Percentiles rank a stretch among this genome's conserved stretches.
Evolutionary conservation across 2,888 invertebrate species (phyloP).

Genomic region (Chloroclysta siterata): DNA sequence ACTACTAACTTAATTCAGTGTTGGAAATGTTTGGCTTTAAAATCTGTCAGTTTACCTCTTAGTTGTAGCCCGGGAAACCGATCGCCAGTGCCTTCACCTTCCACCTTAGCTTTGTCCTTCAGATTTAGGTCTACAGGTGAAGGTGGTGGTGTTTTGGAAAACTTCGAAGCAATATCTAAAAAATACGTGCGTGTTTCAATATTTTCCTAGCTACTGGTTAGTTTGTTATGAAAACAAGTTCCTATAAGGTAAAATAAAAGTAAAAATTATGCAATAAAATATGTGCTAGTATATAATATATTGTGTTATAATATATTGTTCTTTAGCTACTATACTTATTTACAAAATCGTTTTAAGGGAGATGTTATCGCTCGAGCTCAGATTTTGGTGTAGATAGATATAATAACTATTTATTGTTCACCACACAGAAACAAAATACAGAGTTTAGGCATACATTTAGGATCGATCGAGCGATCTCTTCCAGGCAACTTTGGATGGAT

Average conservation of each 20-base stretch:
- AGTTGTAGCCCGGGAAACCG: conserved; percentile 77
- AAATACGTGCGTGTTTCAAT: conserved; percentile 28
- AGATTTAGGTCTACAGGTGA: conserved; percentile 88
- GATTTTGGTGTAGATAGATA: too few relatives aligned
- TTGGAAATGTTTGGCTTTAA: not conserved
- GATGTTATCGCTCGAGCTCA: too few relatives aligned
- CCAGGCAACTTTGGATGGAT: too few relatives aligned
- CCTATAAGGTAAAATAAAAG: not conserved
- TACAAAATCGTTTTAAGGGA: too few relatives aligned
- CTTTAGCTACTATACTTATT: too few relatives aligned
- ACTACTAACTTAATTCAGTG: not conserved
- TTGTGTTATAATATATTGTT: too few relatives aligned
- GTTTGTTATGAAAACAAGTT: not conserved
- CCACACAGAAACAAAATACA: too few relatives aligned
- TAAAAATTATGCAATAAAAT: not conserved
- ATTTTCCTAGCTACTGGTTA: conserved; percentile 5
- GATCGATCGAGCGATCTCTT: too few relatives aligned
- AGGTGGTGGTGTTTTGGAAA: conserved; percentile 89
- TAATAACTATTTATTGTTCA: too few relatives aligned
- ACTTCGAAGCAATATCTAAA: conserved; percentile 86
- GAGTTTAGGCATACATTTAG: too few relatives aligned
- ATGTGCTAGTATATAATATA: too few relatives aligned
- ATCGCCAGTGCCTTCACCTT: conserved; percentile 62
- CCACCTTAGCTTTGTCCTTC: conserved; percentile 79
- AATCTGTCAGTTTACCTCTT: conserved; percentile 58